A percentile compares a stretch with the other conserved stretches of the same genome.
phyloP scores from a whole-genome alignment of 2,888 invertebrate genomes.

The Hylaea fasciaria region DNA sequence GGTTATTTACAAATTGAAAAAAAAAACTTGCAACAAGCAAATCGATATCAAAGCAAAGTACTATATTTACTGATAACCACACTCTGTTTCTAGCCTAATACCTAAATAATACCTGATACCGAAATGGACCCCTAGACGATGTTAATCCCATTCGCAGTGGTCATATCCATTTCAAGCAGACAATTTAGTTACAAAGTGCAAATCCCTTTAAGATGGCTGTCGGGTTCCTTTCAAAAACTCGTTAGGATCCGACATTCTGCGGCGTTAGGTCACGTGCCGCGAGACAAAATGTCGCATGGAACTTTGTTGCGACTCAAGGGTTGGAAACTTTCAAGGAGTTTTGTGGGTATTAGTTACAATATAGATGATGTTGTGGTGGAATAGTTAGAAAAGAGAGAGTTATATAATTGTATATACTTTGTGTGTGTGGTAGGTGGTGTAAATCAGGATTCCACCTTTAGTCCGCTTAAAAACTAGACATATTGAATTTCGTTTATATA shows the following conservation, averaged over 20 bases:
- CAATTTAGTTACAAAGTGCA: constrained; percentile 79
- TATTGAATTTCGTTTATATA: no score
- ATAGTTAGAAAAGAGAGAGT: background rate
- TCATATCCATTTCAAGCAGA: constrained; percentile 59
- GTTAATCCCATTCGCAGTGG: constrained; percentile 36
- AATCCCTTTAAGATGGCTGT: constrained; percentile 81
- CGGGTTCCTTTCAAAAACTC: constrained; percentile 80
- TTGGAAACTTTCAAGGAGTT: constrained; percentile 36
- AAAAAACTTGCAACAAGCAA: no score
- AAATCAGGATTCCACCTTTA: no score
- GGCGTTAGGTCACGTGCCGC: constrained; percentile 77
- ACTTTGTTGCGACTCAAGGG: constrained; percentile 52
- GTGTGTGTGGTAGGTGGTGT: background rate
- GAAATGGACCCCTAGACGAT: background rate
- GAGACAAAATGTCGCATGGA: constrained; percentile 71
- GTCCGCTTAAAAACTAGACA: no score
- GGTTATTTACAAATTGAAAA: no score
- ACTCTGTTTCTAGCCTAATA: no score
- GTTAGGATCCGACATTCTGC: constrained; percentile 79
- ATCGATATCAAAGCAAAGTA: no score
- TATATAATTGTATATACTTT: background rate
- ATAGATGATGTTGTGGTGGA: constrained; percentile 8
- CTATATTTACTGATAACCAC: no score
- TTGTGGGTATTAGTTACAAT: constrained; percentile 39
- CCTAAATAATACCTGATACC: no score